phyloP scores from a whole-genome alignment of 2,888 invertebrate genomes.

The Clivina fossor region DNA sequence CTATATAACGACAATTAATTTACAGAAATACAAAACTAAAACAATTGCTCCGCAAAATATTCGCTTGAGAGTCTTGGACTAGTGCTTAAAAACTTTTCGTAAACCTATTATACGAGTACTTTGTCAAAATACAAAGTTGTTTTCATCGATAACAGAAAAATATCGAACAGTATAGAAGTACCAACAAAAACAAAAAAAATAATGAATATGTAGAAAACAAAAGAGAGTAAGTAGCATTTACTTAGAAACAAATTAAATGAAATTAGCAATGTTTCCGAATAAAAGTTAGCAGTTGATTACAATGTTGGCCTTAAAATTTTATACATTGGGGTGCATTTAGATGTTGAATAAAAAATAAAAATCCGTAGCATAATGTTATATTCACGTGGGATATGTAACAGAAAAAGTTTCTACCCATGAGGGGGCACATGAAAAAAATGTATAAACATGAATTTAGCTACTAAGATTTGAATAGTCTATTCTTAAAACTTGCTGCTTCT shows the following conservation, averaged over 20 bases:
- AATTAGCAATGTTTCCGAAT: slow-evolving; percentile 8
- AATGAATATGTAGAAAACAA: too few species aligned
- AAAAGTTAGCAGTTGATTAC: slow-evolving; percentile 19
- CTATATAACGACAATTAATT: too few species aligned
- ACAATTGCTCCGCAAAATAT: too few species aligned
- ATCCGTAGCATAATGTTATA: slow-evolving; percentile 11
- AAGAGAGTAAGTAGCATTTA: too few species aligned
- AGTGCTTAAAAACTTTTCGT: too few species aligned
- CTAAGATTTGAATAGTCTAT: slow-evolving; percentile 23
- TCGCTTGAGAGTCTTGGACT: too few species aligned
- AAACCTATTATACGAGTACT: too few species aligned
- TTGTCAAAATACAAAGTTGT: too few species aligned
- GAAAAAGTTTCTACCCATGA: slow-evolving; percentile 16
- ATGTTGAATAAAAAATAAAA: slow-evolving; percentile 9
- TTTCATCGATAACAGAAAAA: too few species aligned
- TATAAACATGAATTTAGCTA: slow-evolving; percentile 22
- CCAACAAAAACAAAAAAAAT: too few species aligned
- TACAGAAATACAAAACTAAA: too few species aligned
- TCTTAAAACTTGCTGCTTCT: slow-evolving; percentile 16
- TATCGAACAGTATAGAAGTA: too few species aligned
- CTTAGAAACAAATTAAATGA: slow-evolving; percentile 18
- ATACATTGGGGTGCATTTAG: slow-evolving; percentile 12
- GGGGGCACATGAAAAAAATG: slow-evolving; percentile 14
- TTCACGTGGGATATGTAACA: slow-evolving; percentile 18
- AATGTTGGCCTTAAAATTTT: slow-evolving; percentile 15